Evolutionary conservation across 2,888 invertebrate species (phyloP).

Genomic region (Resseliella maxima): DNA sequence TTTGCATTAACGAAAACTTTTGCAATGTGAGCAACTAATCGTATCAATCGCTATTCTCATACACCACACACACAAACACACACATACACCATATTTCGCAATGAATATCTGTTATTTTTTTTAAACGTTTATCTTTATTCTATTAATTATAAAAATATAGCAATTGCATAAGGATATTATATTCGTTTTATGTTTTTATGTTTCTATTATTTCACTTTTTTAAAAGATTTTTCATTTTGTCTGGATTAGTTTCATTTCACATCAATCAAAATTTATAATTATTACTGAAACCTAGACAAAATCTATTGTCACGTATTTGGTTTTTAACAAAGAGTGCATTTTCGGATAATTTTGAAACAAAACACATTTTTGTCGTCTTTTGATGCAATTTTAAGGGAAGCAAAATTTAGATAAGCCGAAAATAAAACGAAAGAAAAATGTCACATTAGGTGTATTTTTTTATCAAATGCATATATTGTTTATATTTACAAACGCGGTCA

Average conservation of each 20-base stretch:
- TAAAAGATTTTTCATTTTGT: too few species aligned
- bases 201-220: background rate
- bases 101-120: background rate
- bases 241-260: background rate
- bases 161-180: slow-evolving; percentile 29
- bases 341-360: background rate
- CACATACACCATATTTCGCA: background rate
- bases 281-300: background rate
- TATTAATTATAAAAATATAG: slow-evolving; percentile 28
- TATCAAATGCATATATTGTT: background rate
- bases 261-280: slow-evolving; percentile 12
- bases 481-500: background rate
- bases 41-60: background rate
- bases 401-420: background rate
- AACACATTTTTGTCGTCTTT: background rate
- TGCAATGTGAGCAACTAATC: background rate
- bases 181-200: slow-evolving; percentile 43
- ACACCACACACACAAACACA: background rate
- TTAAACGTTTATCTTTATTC: slow-evolving; percentile 5
- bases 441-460: slow-evolving; percentile 18
- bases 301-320: slow-evolving; percentile 19
- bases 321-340: slow-evolving; percentile 31
- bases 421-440: background rate
- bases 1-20: background rate
- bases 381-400: slow-evolving; percentile 16